Evolutionary conservation across 2,797 vertebrate genomes (phyloP).

Genomic region (Myotis planiceps): DNA sequence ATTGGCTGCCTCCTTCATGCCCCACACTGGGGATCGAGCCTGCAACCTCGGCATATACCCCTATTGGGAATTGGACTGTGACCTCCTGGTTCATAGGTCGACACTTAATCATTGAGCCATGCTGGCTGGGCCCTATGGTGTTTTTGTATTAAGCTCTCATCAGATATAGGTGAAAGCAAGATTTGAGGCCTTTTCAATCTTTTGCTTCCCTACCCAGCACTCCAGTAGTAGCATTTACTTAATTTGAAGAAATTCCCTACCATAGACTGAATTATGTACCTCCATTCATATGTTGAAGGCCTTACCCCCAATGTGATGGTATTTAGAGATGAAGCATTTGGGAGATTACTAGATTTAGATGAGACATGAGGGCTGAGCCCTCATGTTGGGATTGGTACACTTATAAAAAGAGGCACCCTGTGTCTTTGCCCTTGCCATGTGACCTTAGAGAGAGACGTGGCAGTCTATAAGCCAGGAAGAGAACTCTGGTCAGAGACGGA

Average conservation of each 20-base stretch:
- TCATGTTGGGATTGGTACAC: background rate
- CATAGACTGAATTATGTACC: background rate
- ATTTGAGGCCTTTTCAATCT: background rate
- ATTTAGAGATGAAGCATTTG: background rate
- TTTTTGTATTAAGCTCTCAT: background rate
- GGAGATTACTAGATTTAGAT: background rate
- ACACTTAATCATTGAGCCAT: too few species aligned
- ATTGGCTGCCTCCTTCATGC: too few species aligned
- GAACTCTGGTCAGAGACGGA: background rate
- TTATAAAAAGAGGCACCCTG: background rate
- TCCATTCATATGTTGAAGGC: background rate
- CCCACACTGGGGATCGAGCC: too few species aligned
- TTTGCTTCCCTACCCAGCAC: background rate
- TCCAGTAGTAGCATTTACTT: background rate
- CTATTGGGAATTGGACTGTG: too few species aligned
- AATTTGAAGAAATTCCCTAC: background rate
- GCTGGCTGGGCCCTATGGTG: too few species aligned
- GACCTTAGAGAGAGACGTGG: background rate
- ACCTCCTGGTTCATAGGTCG: too few species aligned
- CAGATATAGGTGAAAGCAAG: background rate
- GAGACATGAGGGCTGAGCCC: background rate
- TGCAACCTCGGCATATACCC: too few species aligned
- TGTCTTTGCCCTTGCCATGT: background rate
- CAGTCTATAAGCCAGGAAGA: background rate
- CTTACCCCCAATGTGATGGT: background rate